These are phyloP conservation scores for Drosophila kanekoi DNA, from an alignment of 2,888 invertebrate genomes.

Conservation along the genomic window DNA sequence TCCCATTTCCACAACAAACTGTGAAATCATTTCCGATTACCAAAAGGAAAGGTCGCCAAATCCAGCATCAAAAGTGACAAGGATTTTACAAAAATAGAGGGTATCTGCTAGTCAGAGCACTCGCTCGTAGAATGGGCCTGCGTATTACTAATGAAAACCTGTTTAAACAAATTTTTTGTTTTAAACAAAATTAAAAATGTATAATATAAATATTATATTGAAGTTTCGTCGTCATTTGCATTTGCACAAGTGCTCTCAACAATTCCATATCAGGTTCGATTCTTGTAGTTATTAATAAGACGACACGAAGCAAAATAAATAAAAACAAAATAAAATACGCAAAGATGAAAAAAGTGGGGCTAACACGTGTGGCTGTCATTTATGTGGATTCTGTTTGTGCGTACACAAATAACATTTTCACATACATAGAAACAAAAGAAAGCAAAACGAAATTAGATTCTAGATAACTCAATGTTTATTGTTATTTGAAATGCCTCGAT, in stretches of 20 bases:
- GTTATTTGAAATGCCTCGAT: not conserved
- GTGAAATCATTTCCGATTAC: too few relatives aligned
- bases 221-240: slow-evolving; percentile 25
- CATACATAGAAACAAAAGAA: not conserved
- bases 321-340: not conserved
- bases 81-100: not conserved
- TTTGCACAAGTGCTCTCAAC: slow-evolving; percentile 45
- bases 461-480: not conserved
- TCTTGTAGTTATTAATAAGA: slow-evolving; percentile 20
- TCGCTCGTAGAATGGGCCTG: not conserved
- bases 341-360: not conserved
- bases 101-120: not conserved
- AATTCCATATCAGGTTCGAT: slow-evolving; percentile 25
- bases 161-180: slow-evolving; percentile 22
- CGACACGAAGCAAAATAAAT: not conserved
- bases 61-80: too few relatives aligned
- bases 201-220: slow-evolving; percentile 7
- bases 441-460: not conserved
- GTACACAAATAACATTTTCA: not conserved
- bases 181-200: slow-evolving; percentile 2
- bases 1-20: too few relatives aligned
- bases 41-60: too few relatives aligned
- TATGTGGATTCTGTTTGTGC: slow-evolving; percentile 6
- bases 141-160: slow-evolving; percentile 47
- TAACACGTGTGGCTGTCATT: slow-evolving; percentile 13